A percentile compares a stretch with the other conserved stretches of the same genome.
Evolutionary conservation across 1,140 invertebrate species (phyloP).

Genomic region (Subanguina moxae): DNA sequence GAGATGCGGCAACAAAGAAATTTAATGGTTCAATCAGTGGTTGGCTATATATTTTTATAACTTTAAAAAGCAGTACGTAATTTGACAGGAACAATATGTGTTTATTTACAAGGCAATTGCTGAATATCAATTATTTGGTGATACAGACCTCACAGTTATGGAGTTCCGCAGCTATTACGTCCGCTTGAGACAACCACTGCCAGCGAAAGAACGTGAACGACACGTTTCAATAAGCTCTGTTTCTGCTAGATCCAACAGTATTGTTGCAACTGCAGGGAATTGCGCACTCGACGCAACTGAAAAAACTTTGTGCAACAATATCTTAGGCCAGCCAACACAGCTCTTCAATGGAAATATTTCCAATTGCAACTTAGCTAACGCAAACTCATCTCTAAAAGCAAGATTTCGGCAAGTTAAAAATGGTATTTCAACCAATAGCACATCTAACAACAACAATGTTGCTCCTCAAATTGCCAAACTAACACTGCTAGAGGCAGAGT

Average conservation of each 20-base stretch:
- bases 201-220: slow-evolving; percentile 13
- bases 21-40: slow-evolving; percentile 82
- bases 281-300: neutral
- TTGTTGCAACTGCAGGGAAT: neutral
- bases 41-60: slow-evolving; percentile 40
- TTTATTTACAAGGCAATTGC: slow-evolving; percentile 90
- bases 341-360: neutral
- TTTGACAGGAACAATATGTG: slow-evolving; percentile 83
- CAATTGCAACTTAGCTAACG: neutral
- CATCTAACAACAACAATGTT: neutral
- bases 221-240: slow-evolving; percentile 24
- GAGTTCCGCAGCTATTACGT: slow-evolving; percentile 67
- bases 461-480: neutral
- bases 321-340: neutral
- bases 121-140: slow-evolving; percentile 85
- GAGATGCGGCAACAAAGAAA: slow-evolving; percentile 82
- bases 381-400: neutral
- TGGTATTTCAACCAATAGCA: neutral
- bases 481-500: slow-evolving; percentile 36
- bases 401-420: slow-evolving; percentile 3
- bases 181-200: slow-evolving; percentile 64
- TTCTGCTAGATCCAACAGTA: slow-evolving; percentile 16
- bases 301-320: neutral
- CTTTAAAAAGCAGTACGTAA: slow-evolving; percentile 10
- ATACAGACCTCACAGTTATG: slow-evolving; percentile 76